Percentiles rank a stretch among this genome's conserved stretches.
Conservation (phyloP, 2,888 invertebrate species). For the Trachelus tabidus region DNA sequence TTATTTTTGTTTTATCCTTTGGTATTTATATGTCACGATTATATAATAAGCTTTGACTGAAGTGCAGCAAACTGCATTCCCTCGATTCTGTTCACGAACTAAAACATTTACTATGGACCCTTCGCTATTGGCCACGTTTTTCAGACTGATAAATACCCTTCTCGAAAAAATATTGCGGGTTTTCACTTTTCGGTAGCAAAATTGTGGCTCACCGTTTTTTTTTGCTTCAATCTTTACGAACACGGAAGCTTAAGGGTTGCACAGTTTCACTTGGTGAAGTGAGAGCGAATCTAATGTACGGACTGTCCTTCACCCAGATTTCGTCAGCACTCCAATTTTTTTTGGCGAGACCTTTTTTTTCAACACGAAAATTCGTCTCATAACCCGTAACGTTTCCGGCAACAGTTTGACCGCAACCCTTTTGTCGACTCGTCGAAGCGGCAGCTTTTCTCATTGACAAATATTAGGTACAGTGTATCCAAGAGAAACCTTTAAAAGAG, state of each 20-base stretch:
- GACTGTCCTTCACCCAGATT: constrained; percentile 36
- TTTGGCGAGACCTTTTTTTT: constrained; percentile 6
- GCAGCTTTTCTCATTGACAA: background rate
- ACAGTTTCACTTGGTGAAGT: background rate
- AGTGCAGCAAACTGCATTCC: too few species aligned
- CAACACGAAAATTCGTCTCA: background rate
- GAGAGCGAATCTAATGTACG: background rate
- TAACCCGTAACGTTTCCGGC: constrained; percentile 41
- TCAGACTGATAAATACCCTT: too few species aligned
- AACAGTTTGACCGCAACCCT: constrained; percentile 53
- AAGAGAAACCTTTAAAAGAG: constrained; percentile 1
- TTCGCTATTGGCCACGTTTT: too few species aligned
- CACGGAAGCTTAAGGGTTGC: background rate
- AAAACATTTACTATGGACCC: too few species aligned
- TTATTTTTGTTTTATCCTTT: too few species aligned
- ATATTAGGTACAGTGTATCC: background rate
- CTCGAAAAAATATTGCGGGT: constrained; percentile 2
- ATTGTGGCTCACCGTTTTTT: background rate
- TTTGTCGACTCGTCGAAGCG: constrained; percentile 22
- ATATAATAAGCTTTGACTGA: too few species aligned
- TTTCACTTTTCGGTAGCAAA: constrained; percentile 37
- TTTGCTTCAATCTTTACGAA: background rate
- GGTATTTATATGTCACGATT: too few species aligned
- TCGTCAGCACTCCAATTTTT: constrained; percentile 19
- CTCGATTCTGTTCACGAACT: too few species aligned